These are phyloP conservation scores for Larimichthys polyactis DNA, from an alignment of 2,113 vertebrate genomes.

Conservation along the genomic window DNA sequence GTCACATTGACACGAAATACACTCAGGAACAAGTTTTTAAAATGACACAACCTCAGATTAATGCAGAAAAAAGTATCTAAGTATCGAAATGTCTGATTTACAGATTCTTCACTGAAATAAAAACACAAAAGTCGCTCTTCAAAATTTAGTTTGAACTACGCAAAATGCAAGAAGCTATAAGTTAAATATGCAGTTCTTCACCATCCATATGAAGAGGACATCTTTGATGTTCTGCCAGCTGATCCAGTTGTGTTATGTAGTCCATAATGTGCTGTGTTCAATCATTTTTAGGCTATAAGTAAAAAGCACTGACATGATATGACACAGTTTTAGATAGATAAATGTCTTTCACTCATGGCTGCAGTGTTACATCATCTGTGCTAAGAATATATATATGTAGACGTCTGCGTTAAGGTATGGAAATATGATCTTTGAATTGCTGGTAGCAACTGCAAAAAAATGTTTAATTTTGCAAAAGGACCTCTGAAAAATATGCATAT, in stretches of 20 bases:
- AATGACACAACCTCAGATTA: not conserved
- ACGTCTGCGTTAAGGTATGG: not conserved
- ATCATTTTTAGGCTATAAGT: no score
- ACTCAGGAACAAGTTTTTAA: not conserved
- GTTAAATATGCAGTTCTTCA: not conserved
- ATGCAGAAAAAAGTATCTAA: not conserved
- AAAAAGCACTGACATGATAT: no score
- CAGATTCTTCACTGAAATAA: no score
- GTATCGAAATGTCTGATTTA: no score
- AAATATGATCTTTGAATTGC: not conserved
- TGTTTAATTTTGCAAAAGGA: not conserved
- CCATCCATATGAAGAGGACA: not conserved
- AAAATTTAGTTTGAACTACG: no score
- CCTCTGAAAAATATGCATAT: no score
- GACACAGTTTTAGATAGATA: not conserved
- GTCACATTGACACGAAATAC: not conserved
- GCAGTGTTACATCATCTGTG: not conserved
- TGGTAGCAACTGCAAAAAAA: not conserved
- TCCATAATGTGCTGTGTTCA: not conserved
- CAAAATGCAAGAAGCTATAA: not conserved
- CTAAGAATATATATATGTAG: not conserved
- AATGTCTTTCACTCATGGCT: not conserved
- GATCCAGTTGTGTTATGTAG: not conserved
- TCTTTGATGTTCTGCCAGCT: not conserved
- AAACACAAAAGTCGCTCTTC: no score